Percentiles rank a stretch among this genome's conserved stretches.
Evolutionary conservation across 2,888 invertebrate species (phyloP).

Genomic region (Fragum sueziense): DNA sequence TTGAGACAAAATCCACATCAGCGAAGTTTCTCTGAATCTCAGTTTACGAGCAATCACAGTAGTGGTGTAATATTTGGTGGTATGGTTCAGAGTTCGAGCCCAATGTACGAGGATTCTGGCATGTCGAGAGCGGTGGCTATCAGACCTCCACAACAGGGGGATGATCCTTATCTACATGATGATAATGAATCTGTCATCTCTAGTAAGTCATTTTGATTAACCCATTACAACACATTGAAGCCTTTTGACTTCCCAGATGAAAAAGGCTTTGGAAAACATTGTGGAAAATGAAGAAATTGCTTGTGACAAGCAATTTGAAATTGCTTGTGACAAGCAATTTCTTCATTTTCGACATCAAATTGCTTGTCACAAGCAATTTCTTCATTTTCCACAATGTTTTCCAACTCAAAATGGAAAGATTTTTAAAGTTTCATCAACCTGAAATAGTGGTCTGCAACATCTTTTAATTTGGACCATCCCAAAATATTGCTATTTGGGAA

Average conservation of each 20-base stretch:
- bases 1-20: no score
- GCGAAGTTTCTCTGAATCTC: background rate
- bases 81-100: slow-evolving; percentile 9
- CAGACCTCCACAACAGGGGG: slow-evolving; percentile 67
- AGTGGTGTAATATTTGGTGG: slow-evolving; percentile 10
- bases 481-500: no score
- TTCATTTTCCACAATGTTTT: no score
- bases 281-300: background rate
- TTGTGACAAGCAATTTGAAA: background rate
- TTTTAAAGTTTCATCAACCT: no score
- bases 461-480: no score
- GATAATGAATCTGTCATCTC: slow-evolving; percentile 30
- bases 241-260: no score
- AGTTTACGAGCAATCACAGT: background rate
- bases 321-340: background rate
- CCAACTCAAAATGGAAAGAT: no score
- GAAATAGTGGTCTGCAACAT: no score
- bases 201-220: slow-evolving; percentile 36
- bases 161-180: slow-evolving; percentile 51
- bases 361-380: no score
- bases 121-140: slow-evolving; percentile 61
- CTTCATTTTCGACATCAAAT: no score
- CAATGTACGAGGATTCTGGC: slow-evolving; percentile 26
- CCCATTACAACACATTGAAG: no score
- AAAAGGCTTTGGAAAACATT: background rate